Evolutionary conservation across 2,888 invertebrate genomes (phyloP).

Genomic region (Conops quadrifasciatus): DNA sequence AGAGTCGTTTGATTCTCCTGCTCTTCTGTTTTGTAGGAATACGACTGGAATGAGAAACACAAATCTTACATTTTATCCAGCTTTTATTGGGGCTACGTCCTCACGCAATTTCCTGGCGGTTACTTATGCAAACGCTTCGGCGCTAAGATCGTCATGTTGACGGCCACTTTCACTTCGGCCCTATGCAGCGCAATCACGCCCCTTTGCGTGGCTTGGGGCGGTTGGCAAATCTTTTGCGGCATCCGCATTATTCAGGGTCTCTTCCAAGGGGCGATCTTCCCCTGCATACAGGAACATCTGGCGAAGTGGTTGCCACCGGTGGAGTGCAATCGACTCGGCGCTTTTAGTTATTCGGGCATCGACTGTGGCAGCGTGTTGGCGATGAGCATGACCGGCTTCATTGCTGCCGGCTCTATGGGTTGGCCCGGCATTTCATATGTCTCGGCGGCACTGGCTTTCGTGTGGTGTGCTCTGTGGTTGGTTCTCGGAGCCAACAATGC

Average conservation of each 20-base stretch:
- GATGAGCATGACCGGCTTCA: constrained; percentile 68
- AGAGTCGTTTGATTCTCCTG: not conserved
- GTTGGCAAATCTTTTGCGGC: constrained; percentile 69
- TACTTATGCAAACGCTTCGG: constrained; percentile 73
- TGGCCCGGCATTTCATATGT: constrained; percentile 76
- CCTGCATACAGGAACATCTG: constrained; percentile 72
- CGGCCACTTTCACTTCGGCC: constrained; percentile 71
- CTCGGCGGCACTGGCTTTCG: constrained; percentile 67
- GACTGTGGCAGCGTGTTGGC: constrained; percentile 75
- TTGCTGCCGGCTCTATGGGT: constrained; percentile 68
- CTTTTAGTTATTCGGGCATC: constrained; percentile 69
- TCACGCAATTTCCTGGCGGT: constrained; percentile 70
- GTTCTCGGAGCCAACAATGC: constrained; percentile 70
- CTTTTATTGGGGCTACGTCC: constrained; percentile 70
- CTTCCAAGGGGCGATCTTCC: constrained; percentile 72
- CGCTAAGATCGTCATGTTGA: constrained; percentile 70
- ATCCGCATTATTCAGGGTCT: constrained; percentile 74
- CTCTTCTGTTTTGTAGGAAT: not conserved
- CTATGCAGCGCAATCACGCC: constrained; percentile 74
- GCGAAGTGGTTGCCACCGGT: constrained; percentile 75
- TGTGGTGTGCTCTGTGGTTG: constrained; percentile 69
- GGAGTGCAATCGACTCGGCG: constrained; percentile 72
- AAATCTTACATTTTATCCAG: constrained; percentile 72
- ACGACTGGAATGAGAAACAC: constrained; percentile 54
- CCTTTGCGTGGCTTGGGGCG: constrained; percentile 70